Evolutionary conservation across 2,113 vertebrate species (phyloP), one percentile per base, ranked within the genome.

Genomic region (Rana temporaria): DNA sequence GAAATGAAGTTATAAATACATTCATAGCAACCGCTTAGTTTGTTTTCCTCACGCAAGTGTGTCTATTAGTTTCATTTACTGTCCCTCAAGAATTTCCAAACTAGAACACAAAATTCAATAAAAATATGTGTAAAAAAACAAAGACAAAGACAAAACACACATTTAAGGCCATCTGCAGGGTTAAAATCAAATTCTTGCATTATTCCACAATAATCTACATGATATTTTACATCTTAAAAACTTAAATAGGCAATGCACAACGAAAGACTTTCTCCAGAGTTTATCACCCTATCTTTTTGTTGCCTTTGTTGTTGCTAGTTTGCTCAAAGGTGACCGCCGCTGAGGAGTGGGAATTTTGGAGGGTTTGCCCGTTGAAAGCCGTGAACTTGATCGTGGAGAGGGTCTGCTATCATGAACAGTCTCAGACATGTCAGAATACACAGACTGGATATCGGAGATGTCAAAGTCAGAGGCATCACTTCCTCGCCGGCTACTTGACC

Each of bases 391-490:
- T 85, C 97, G 95, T 7, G 96, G 94, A 0, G 91, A 92, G 0
- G 91, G 91, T 72, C 94, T 94, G 0, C 94, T 85, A 26, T 94
- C 95, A 17, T 93, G 94, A n/a, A 93, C 94, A 8, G 92, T 94
- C 89, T 99, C 97, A 2, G 95, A 96, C 87, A 90, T 80, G 9
- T 99, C 97, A 0, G 98, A 99, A 89, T 96, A 98, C 52, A 97
- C 96, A 0, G 98, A 99, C 88, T 97, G 96, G 89, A 99, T 99
- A 88, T 99, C 98, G 0, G 97, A 99, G 91, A 99, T 99, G 92
- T 99, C 98, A 84, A 99, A 99, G 92, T 99, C 97, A 1, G 98
- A 99, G 0, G 97, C 98, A 0, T 99, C 98, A 1, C 97, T 99
- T 81, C 97, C 97, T 60, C 98, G 91, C 68, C 97, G 96, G 86